A percentile compares a stretch with the other conserved stretches of the same genome.
Evolutionary conservation across 2,797 vertebrate genomes (phyloP).

Genomic region (Cheirogaleus major): DNA sequence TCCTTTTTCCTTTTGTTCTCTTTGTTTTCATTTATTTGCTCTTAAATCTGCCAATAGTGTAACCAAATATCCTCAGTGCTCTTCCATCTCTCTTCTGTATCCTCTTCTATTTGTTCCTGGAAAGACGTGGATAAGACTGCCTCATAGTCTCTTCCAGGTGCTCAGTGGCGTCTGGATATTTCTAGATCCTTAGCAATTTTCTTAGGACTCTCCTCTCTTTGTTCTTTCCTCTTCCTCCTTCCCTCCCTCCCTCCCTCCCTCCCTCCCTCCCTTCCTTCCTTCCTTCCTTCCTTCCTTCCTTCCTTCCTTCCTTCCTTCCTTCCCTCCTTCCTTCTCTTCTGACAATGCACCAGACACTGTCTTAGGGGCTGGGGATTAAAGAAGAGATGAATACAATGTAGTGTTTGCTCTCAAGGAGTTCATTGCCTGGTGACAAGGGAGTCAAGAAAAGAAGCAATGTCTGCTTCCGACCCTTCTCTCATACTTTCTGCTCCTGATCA

Average conservation of each 20-base stretch:
- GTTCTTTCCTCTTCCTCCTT: accelerated
- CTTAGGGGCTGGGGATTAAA: neutral
- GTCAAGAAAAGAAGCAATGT: too few relatives aligned
- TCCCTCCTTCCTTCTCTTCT: neutral
- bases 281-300: neutral
- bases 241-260: accelerated
- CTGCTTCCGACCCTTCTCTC: neutral
- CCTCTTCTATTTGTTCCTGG: neutral
- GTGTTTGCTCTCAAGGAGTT: neutral
- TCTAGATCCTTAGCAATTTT: neutral
- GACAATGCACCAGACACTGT: accelerated
- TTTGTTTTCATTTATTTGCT: neutral
- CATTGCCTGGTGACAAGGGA: neutral
- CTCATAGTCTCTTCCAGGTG: neutral
- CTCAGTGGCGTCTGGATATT: neutral
- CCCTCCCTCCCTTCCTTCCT: neutral
- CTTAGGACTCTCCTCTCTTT: neutral
- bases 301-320: neutral
- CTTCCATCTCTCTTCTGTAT: neutral
- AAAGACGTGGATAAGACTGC: neutral
- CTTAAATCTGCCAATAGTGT: neutral
- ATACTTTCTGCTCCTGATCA: neutral
- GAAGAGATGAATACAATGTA: neutral
- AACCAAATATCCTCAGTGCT: neutral
- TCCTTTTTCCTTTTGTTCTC: neutral